Evolutionary conservation across 2,113 vertebrate species (phyloP).

Genomic region (Daboia siamensis): DNA sequence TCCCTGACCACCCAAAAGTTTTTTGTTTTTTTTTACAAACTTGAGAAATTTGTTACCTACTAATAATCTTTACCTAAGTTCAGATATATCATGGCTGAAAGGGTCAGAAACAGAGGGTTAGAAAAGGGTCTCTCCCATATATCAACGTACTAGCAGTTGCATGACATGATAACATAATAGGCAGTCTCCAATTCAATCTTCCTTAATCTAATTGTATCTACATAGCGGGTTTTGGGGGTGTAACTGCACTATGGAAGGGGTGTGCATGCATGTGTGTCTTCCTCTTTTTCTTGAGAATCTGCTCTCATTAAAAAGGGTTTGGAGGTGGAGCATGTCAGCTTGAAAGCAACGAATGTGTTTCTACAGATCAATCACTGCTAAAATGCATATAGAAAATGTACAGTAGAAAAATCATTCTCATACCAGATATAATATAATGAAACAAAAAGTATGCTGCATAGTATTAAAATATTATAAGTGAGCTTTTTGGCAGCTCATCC

Average conservation of each 20-base stretch:
- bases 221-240: conserved; percentile 43
- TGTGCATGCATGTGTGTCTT: not conserved
- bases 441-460: not conserved
- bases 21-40: conserved; percentile 30
- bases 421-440: not conserved
- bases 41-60: conserved; percentile 25
- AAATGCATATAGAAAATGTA: conserved; percentile 25
- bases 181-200: conserved; percentile 62
- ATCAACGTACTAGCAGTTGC: conserved; percentile 40
- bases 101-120: not conserved
- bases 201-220: conserved; percentile 55
- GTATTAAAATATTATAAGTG: conserved; percentile 36
- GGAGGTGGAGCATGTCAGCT: conserved; percentile 52
- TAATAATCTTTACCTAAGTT: conserved; percentile 14
- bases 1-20: conserved; percentile 13
- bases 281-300: conserved; percentile 25
- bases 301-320: conserved; percentile 63
- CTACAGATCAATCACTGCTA: conserved; percentile 33
- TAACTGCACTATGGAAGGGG: conserved; percentile 59
- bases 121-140: conserved; percentile 29
- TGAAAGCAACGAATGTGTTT: conserved; percentile 37
- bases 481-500: conserved; percentile 13
- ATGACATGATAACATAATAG: conserved; percentile 61
- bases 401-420: conserved; percentile 23
- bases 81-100: not conserved